Percentiles rank a stretch among this genome's conserved stretches.
Evolutionary conservation across 1,140 invertebrate genomes (phyloP).

Genomic region (Pinna nobilis): DNA sequence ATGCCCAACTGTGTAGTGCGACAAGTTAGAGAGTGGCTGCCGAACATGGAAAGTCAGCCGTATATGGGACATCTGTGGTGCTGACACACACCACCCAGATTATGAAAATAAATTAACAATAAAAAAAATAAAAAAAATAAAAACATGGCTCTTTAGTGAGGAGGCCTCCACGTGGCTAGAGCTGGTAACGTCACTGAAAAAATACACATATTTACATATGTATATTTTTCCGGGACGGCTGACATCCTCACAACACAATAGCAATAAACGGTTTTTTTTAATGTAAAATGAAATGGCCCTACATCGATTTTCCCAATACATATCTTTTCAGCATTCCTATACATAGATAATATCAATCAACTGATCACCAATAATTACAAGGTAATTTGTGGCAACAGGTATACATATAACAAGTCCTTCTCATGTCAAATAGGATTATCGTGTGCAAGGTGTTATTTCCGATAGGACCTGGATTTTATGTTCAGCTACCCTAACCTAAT

Average conservation of each 20-base stretch:
- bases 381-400: too few relatives aligned
- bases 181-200: background rate
- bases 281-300: too few relatives aligned
- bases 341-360: too few relatives aligned
- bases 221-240: background rate
- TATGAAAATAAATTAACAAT: background rate
- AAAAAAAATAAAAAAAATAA: background rate
- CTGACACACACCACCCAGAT: background rate
- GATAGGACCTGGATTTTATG: background rate
- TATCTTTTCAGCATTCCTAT: too few relatives aligned
- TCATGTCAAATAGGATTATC: too few relatives aligned
- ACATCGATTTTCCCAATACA: too few relatives aligned
- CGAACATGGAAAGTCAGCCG: background rate
- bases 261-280: too few relatives aligned
- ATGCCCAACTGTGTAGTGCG: constrained; percentile 2
- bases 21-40: background rate
- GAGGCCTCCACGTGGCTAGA: background rate
- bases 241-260: background rate
- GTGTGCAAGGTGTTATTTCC: too few relatives aligned
- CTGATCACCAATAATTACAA: too few relatives aligned
- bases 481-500: background rate
- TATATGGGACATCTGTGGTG: constrained; percentile 15
- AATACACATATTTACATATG: background rate
- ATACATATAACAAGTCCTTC: too few relatives aligned
- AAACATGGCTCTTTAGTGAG: background rate